These are phyloP conservation scores for Megalurothrips usitatus DNA, from an alignment of 2,888 invertebrate species.

Conservation along the genomic window DNA sequence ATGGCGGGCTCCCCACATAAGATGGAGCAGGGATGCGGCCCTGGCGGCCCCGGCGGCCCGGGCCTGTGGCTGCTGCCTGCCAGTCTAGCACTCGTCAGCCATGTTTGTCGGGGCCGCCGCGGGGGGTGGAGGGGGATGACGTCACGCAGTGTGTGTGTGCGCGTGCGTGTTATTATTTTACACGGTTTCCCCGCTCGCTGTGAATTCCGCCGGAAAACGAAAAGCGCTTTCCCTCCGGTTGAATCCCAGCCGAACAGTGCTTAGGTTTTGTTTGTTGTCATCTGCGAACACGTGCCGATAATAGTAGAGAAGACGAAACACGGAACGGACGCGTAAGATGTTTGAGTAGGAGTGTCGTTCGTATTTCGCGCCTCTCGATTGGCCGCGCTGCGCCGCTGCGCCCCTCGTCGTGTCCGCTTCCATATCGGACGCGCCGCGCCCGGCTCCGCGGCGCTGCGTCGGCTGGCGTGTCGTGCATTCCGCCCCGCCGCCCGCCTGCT, in stretches of 20 bases:
- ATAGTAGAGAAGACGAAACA: neutral
- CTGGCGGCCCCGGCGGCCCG: neutral
- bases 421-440: neutral
- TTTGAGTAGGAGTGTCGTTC: neutral
- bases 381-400: no score
- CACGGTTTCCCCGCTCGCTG: no score
- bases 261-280: no score
- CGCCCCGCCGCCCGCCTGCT: neutral
- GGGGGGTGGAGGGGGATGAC: neutral
- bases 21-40: constrained; percentile 17
- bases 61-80: neutral
- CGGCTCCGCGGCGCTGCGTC: neutral
- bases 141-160: neutral
- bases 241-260: no score
- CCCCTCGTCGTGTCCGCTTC: neutral
- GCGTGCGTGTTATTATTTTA: no score
- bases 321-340: neutral
- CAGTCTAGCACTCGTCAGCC: constrained; percentile 25
- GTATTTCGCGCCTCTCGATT: neutral
- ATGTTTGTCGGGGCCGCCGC: constrained; percentile 1
- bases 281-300: neutral
- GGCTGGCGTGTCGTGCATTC: neutral
- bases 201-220: no score
- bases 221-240: no score
- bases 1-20: constrained; percentile 21